phyloP scores from a whole-genome alignment of 2,113 vertebrate species.

The Labrus mixtus region DNA sequence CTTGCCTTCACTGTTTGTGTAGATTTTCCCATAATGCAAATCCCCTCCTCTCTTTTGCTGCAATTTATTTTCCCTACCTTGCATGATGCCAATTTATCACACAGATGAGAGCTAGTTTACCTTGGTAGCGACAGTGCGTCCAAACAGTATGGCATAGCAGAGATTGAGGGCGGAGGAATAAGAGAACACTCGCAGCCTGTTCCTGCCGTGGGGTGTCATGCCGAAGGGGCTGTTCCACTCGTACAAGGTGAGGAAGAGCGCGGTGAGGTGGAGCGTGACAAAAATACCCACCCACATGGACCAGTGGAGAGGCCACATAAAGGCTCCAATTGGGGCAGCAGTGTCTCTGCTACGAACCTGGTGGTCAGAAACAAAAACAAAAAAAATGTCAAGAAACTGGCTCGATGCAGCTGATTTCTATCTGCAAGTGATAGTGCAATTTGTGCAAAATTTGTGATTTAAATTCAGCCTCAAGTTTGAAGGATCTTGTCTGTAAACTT shows the following conservation, averaged over 20 bases:
- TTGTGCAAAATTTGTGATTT: not conserved
- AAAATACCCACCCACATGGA: slow-evolving; percentile 98
- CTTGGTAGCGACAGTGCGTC: slow-evolving; percentile 95
- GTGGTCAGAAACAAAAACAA: slow-evolving; percentile 4
- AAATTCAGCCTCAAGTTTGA: slow-evolving; percentile 5
- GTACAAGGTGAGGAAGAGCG: slow-evolving; percentile 95
- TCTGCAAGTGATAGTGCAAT: not conserved
- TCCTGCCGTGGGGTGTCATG: slow-evolving; percentile 94
- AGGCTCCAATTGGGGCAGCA: slow-evolving; percentile 92
- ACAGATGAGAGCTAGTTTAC: slow-evolving; percentile 54
- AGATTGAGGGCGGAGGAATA: slow-evolving; percentile 97
- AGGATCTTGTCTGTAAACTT: not conserved
- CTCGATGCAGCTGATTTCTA: not conserved
- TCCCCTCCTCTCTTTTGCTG: slow-evolving; percentile 2
- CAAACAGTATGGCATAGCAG: slow-evolving; percentile 97
- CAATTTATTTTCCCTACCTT: slow-evolving; percentile 19
- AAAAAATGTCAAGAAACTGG: not conserved
- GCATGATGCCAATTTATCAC: slow-evolving; percentile 48
- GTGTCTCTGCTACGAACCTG: slow-evolving; percentile 92
- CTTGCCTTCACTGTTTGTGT: slow-evolving; percentile 19
- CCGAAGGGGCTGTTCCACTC: slow-evolving; percentile 98
- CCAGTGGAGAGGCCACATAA: slow-evolving; percentile 99
- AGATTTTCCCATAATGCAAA: slow-evolving; percentile 22
- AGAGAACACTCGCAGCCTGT: slow-evolving; percentile 93
- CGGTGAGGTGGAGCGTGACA: slow-evolving; percentile 91